Evolutionary conservation across 2,888 invertebrate species (phyloP), one percentile per base, ranked within the genome.

Genomic region (Apodemia duryi): DNA sequence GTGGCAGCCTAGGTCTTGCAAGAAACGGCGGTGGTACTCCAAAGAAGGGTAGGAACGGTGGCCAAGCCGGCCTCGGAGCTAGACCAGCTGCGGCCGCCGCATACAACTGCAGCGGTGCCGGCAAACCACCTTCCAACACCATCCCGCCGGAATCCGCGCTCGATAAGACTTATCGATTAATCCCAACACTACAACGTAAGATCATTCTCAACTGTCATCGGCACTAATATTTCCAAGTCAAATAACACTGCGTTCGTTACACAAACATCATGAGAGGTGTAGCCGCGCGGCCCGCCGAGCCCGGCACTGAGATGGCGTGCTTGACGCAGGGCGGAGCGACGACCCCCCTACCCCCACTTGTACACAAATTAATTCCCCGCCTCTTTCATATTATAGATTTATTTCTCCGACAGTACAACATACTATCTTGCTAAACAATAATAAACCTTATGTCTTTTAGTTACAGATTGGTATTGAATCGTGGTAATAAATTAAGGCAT

Each of bases 91-190:
- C 94, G 76, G 94, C 94, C 81, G 94, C 95, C 78, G 95, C 95
- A 82, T 95, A 95, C 74, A 95, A 87, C 80, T 95, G 94, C 84
- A 95, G 86, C 78, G 94, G 94, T 82, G 95, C 94, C 88, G 95
- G 95, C 87, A 95, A 84, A 75, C 94, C 94, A 84, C 88, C 92
- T 81, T 94, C 95, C 81, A 94, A 86, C 88, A 95, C 94, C 95
- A 95, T 94, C 76, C 84, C 82, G 77, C 76, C 76, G 75, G 79
- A 79, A 68, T 72, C 70, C 80, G 86, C 82, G 86, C 87, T 87
- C 79, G 84, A 85, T 61, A 65, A 51, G 61, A 85, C 66, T 77
- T 75, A 75, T 74, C 81, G 80, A 79, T 77, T 72, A 75, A 72
- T 71, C 74, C 72, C 76, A 77, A 76, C 82, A 82, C 82, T 79